phyloP scores from a whole-genome alignment of 2,113 vertebrate genomes.

The Gila orcuttii region DNA sequence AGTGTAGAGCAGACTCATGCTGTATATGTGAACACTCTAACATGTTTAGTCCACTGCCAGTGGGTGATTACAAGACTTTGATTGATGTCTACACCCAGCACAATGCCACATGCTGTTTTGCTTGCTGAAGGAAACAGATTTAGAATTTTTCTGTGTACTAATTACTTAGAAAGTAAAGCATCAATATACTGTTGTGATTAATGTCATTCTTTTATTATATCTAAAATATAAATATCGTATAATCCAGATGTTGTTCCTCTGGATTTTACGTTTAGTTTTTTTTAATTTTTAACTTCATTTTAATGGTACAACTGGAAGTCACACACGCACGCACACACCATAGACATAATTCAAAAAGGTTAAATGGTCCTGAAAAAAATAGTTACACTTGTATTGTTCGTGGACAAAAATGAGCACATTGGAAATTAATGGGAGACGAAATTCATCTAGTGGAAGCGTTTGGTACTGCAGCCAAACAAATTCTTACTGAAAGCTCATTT shows the following conservation, averaged over 20 bases:
- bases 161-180: neutral
- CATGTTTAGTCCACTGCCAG: conserved; percentile 33
- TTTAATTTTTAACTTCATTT: no score
- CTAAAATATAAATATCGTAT: neutral
- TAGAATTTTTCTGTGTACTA: neutral
- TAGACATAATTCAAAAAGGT: no score
- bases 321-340: no score
- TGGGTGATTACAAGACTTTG: neutral
- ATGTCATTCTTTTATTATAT: neutral
- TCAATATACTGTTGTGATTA: neutral
- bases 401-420: no score
- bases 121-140: neutral
- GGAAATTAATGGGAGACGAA: no score
- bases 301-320: no score
- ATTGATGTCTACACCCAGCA: neutral
- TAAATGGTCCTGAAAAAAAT: no score
- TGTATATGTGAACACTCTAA: conserved; percentile 58
- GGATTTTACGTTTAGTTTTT: no score
- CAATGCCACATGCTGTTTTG: conserved; percentile 4
- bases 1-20: neutral
- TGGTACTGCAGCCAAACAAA: no score
- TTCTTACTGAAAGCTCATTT: no score
- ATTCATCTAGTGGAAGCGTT: no score
- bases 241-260: neutral
- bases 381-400: no score